phyloP scores from a whole-genome alignment of 2,797 vertebrate genomes.

The Ammospiza maritima region DNA sequence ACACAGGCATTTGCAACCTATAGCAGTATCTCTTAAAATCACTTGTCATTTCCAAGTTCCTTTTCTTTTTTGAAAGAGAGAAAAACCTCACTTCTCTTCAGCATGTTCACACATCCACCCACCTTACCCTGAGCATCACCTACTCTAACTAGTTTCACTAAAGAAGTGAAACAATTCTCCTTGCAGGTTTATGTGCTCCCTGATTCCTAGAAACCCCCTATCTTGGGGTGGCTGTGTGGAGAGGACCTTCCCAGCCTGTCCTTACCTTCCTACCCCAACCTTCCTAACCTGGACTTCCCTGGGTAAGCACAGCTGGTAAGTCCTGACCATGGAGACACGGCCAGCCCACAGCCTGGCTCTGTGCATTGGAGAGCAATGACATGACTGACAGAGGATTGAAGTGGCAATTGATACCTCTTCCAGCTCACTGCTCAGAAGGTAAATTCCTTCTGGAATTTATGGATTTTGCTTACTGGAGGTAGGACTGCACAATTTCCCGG shows the following conservation, averaged over 20 bases:
- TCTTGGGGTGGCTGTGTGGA: background rate
- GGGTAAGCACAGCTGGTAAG: background rate
- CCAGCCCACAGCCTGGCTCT: background rate
- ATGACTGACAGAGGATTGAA: background rate
- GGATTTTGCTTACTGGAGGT: background rate
- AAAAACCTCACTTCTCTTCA: background rate
- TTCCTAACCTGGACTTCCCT: background rate
- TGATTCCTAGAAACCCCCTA: background rate
- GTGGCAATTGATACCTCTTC: background rate
- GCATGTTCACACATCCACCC: background rate
- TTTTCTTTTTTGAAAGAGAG: background rate
- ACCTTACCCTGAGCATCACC: background rate
- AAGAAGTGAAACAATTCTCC: background rate
- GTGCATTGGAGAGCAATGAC: rapidly evolving
- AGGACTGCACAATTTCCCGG: background rate
- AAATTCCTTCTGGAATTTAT: background rate
- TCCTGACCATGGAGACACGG: background rate
- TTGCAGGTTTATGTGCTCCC: background rate
- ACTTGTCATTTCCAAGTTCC: background rate
- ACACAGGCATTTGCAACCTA: background rate
- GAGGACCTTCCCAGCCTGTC: background rate
- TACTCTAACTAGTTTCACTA: background rate
- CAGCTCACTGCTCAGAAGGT: background rate
- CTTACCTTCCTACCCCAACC: background rate
- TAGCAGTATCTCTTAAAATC: background rate